Conservation (phyloP, 1,140 invertebrate genomes). For the Drosophila athabasca region DNA sequence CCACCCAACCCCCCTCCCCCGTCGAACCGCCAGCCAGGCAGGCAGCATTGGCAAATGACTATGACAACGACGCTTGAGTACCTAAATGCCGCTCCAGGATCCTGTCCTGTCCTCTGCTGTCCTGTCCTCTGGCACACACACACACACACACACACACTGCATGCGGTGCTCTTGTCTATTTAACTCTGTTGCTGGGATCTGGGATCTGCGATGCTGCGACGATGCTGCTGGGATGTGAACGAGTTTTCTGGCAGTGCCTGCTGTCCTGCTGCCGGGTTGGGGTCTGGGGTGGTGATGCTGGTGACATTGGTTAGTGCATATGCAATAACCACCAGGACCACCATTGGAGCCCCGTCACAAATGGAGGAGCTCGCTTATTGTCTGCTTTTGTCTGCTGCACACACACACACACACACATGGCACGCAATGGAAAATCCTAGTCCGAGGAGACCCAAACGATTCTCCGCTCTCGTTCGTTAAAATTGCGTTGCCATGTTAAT, state of each 20-base stretch:
- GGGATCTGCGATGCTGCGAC: too few relatives aligned
- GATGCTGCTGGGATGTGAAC: too few relatives aligned
- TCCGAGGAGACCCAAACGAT: too few relatives aligned
- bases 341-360: conserved; percentile 44
- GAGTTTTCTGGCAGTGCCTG: too few relatives aligned
- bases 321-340: conserved; percentile 66
- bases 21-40: background rate
- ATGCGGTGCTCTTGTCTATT: conserved; percentile 62
- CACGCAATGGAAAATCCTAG: too few relatives aligned
- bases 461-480: conserved; percentile 38
- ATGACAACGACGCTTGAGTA: conserved; percentile 64
- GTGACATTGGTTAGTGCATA: conserved; percentile 50
- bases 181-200: conserved; percentile 45
- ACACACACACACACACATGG: too few relatives aligned
- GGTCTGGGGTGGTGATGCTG: conserved; percentile 13
- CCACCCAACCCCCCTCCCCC: background rate
- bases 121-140: conserved; percentile 13
- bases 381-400: conserved; percentile 48
- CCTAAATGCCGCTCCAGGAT: conserved; percentile 68
- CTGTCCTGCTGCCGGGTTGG: conserved; percentile 13
- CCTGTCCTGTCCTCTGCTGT: conserved; percentile 16
- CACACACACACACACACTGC: conserved; percentile 20
- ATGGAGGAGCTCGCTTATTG: conserved; percentile 66
- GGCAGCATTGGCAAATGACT: conserved; percentile 59
- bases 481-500: conserved; percentile 78